These are phyloP conservation scores for Pelodytes ibericus DNA, from an alignment of 2,797 vertebrate genomes.

Conservation along the genomic window DNA sequence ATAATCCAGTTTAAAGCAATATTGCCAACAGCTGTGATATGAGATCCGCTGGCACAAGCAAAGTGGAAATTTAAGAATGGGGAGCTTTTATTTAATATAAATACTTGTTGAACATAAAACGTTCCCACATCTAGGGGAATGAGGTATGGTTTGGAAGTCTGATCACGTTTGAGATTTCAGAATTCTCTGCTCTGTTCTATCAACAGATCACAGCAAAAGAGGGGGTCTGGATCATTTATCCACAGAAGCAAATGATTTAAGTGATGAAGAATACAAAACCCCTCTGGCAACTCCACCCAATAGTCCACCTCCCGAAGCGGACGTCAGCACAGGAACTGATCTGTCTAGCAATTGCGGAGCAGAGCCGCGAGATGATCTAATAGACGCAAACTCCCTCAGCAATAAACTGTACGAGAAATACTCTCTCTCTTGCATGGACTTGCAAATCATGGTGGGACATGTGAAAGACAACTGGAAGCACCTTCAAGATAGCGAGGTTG, in stretches of 20 bases:
- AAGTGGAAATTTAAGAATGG: too few species aligned
- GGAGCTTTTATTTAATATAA: too few species aligned
- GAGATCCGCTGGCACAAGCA: too few species aligned
- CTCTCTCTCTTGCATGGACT: conserved; percentile 89
- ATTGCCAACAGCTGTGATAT: too few species aligned
- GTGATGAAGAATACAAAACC: conserved; percentile 96
- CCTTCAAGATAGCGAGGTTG: conserved; percentile 90
- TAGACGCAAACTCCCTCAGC: conserved; percentile 79
- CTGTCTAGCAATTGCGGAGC: conserved; percentile 69
- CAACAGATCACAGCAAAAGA: conserved; percentile 72
- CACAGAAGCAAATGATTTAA: conserved; percentile 83
- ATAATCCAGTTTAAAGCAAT: too few species aligned
- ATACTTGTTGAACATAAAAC: too few species aligned
- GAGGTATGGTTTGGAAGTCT: too few species aligned
- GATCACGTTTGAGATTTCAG: neutral
- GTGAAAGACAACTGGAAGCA: conserved; percentile 97
- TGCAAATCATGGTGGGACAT: conserved; percentile 97
- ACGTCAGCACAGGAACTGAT: conserved; percentile 63
- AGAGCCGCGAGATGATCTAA: conserved; percentile 75
- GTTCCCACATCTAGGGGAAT: too few species aligned
- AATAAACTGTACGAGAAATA: conserved; percentile 93
- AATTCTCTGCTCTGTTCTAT: neutral
- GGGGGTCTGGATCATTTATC: conserved; percentile 66
- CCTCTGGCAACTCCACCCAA: conserved; percentile 90
- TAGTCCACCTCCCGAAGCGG: conserved; percentile 82